Evolutionary conservation across 2,113 vertebrate genomes (phyloP).

Genomic region (Stegostoma tigrinum): DNA sequence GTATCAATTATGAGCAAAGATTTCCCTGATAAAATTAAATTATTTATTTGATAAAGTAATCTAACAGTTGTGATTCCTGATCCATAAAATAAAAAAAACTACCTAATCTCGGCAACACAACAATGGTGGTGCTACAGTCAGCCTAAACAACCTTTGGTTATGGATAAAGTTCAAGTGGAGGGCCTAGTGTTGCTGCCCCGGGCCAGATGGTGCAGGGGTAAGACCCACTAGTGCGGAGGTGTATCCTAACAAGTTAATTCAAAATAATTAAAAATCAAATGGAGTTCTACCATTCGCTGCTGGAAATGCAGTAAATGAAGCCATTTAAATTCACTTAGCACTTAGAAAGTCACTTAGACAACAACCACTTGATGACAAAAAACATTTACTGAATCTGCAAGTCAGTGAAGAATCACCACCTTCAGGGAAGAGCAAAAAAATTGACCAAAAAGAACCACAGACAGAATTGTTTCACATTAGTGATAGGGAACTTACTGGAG

Average conservation of each 20-base stretch:
- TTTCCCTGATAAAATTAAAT: too few relatives aligned
- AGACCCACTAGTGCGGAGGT: too few relatives aligned
- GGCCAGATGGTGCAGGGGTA: too few relatives aligned
- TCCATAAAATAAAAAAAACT: not conserved
- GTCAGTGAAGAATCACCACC: too few relatives aligned
- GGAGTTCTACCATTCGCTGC: not conserved
- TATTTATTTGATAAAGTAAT: too few relatives aligned
- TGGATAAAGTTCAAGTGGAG: not conserved
- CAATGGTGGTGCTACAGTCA: not conserved
- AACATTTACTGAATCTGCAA: not conserved
- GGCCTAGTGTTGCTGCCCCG: too few relatives aligned
- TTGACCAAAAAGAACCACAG: not conserved
- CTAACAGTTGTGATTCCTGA: not conserved
- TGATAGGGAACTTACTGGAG: too few relatives aligned
- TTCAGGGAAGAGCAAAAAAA: not conserved
- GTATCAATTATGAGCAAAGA: not conserved
- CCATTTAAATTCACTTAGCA: too few relatives aligned
- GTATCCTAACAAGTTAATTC: too few relatives aligned
- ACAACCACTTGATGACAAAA: not conserved
- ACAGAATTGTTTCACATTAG: not conserved
- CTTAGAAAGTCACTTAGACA: not conserved
- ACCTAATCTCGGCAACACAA: not conserved
- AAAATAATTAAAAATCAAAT: not conserved
- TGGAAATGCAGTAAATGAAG: not conserved
- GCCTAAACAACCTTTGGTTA: not conserved